phyloP scores from a whole-genome alignment of 2,888 invertebrate genomes.

The Cheilosia vulpina region DNA sequence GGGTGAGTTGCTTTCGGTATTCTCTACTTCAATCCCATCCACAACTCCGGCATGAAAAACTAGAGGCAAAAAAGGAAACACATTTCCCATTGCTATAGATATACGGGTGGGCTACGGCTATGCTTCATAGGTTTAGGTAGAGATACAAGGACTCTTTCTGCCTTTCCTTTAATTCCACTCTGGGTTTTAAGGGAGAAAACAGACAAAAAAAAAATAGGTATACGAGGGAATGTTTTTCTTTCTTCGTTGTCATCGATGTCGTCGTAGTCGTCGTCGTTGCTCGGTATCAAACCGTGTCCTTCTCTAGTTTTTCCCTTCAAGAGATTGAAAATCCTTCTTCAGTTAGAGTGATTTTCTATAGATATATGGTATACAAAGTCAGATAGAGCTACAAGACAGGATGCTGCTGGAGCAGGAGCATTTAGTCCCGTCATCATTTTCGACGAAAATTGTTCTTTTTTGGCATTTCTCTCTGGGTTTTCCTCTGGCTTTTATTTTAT shows the following conservation, averaged over 20 bases:
- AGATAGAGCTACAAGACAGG: constrained; percentile 26
- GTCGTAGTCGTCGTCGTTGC: constrained; percentile 33
- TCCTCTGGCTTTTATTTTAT: constrained; percentile 7
- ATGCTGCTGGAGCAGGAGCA: constrained; percentile 41
- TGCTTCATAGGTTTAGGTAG: constrained; percentile 71
- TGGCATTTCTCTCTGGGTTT: constrained; percentile 38
- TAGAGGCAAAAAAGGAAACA: constrained; percentile 67
- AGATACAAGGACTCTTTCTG: constrained; percentile 63
- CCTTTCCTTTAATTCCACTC: constrained; percentile 70
- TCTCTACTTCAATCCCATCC: constrained; percentile 70
- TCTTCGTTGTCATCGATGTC: constrained; percentile 59
- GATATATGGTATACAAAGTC: constrained; percentile 15
- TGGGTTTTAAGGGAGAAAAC: constrained; percentile 60
- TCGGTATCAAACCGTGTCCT: constrained; percentile 27
- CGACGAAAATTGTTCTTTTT: constrained; percentile 56
- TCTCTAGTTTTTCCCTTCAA: constrained; percentile 50
- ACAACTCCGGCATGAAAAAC: constrained; percentile 57
- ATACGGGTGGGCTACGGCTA: constrained; percentile 70
- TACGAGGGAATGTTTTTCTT: constrained; percentile 62
- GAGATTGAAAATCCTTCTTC: constrained; percentile 66
- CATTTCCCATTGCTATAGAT: constrained; percentile 66
- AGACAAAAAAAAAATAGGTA: not conserved
- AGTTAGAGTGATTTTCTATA: constrained; percentile 67
- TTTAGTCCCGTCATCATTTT: constrained; percentile 70
- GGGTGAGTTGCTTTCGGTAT: constrained; percentile 69